These are phyloP conservation scores for Aepyceros melampus DNA, from an alignment of 2,113 vertebrate genomes.

Conservation along the genomic window DNA sequence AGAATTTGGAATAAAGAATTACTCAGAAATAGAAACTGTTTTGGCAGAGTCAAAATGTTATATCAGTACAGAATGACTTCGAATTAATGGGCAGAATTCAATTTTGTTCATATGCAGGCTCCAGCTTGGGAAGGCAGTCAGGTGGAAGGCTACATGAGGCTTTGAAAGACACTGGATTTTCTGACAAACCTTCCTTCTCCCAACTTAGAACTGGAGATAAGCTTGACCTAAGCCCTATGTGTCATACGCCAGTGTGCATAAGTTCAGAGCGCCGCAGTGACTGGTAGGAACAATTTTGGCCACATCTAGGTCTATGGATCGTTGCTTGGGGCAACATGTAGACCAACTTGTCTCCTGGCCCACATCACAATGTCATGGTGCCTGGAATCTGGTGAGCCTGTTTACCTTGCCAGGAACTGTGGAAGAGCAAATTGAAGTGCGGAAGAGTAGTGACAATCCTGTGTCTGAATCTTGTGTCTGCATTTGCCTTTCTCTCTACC, in stretches of 20 bases:
- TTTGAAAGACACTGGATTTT: slow-evolving; percentile 40
- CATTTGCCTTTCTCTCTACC: neutral
- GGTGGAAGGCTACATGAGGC: slow-evolving; percentile 24
- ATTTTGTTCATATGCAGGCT: slow-evolving; percentile 71
- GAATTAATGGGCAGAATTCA: slow-evolving; percentile 72
- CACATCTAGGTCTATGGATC: neutral
- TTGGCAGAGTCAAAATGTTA: slow-evolving; percentile 67
- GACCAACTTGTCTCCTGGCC: neutral
- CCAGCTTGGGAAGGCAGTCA: slow-evolving; percentile 21
- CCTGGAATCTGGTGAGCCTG: neutral
- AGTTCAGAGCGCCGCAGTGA: neutral
- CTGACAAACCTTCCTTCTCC: slow-evolving; percentile 10
- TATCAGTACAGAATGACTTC: slow-evolving; percentile 69
- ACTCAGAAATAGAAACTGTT: slow-evolving; percentile 70
- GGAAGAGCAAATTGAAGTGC: neutral
- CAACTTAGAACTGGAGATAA: neutral
- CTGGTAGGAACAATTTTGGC: neutral
- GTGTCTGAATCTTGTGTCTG: neutral
- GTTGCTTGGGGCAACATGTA: neutral
- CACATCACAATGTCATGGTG: rapidly evolving
- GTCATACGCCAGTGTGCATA: neutral
- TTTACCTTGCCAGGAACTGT: neutral
- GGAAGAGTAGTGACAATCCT: rapidly evolving
- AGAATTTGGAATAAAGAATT: slow-evolving; percentile 63
- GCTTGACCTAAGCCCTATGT: rapidly evolving